Evolutionary conservation across 2,113 vertebrate species (phyloP), one percentile per base, ranked within the genome.

Genomic region (Coptodon rendalli): DNA sequence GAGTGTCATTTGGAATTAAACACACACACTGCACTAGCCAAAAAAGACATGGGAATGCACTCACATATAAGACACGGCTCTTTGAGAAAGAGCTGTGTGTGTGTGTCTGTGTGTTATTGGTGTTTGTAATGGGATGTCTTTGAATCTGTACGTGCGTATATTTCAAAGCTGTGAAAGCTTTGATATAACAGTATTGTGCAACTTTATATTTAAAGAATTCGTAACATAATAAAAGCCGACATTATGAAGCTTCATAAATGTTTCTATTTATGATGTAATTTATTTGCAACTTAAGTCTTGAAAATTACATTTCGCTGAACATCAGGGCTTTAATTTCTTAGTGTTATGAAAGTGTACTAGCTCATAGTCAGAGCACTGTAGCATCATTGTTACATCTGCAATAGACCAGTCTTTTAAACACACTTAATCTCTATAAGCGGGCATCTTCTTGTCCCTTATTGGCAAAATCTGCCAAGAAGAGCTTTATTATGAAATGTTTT

Each of bases 21-120:
- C 86, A 91, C 93, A 90, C 90, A 89, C 80, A 27, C 59, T 90
- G 83, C 92, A 85, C 84, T n/a, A 66, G 68, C 85, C 68, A 56
- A 87, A 86, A 84, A 90, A 91, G 89, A 95, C 95, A 95, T 27
- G 84, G 76, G 92, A 95, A 95, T 91, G 94, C 93, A 94, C 95
- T 95, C 92, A 82, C 89, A 81, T 86, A 87, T 73, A 31, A 36
- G 27, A 19, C 88, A 48, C 14, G 45, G 82, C 87, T 87, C 63
- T 31, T 83, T 38, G 61, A 66, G 61, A 66, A 66, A 66, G 34
- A 66, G 34, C 34, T 2, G 19, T 73, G 61, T 40, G 80, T 63
- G 17, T 68, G 31, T 52, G 22, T 68, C 13, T 68, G 57, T 63
- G 22, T 16, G 13, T 38, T 68, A 68, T 68, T 68, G 63, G 11